phyloP scores from a whole-genome alignment of 1,140 invertebrate genomes.

The Drosophila burlai region DNA sequence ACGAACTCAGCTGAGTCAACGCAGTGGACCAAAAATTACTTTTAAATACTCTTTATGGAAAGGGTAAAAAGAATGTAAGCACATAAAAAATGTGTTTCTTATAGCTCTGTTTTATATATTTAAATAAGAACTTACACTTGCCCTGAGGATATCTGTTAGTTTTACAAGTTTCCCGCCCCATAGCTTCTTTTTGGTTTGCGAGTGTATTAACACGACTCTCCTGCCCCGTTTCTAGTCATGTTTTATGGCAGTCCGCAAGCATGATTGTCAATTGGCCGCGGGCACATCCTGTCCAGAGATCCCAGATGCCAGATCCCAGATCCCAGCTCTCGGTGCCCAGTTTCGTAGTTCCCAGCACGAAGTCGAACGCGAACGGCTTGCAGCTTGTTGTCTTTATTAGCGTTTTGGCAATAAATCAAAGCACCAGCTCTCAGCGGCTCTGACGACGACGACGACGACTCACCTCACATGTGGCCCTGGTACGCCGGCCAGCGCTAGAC shows the following conservation, averaged over 20 bases:
- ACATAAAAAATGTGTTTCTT: neutral
- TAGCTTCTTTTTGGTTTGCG: neutral
- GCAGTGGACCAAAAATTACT: neutral
- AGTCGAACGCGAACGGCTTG: slow-evolving; percentile 59
- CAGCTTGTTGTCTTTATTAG: slow-evolving; percentile 83
- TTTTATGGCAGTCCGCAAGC: slow-evolving; percentile 40
- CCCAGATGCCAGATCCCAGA: slow-evolving; percentile 30
- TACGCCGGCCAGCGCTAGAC: slow-evolving; percentile 28
- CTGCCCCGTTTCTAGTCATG: slow-evolving; percentile 3
- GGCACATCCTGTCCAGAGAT: slow-evolving; percentile 71
- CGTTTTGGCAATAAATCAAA: slow-evolving; percentile 75
- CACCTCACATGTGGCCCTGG: slow-evolving; percentile 70
- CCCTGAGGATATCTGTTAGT: neutral
- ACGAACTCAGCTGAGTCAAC: slow-evolving; percentile 26
- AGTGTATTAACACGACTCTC: slow-evolving; percentile 17
- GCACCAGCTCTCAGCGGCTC: slow-evolving; percentile 65
- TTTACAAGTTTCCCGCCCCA: neutral
- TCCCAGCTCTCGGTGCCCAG: neutral
- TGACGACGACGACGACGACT: slow-evolving; percentile 30
- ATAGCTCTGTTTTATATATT: neutral
- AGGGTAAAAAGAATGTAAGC: neutral
- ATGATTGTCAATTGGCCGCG: slow-evolving; percentile 67
- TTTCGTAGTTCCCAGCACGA: slow-evolving; percentile 13
- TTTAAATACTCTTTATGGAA: slow-evolving; percentile 5
- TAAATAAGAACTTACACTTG: neutral